These are phyloP conservation scores for Acanthosoma haemorrhoidale DNA, from an alignment of 2,888 invertebrate genomes.

Conservation along the genomic window DNA sequence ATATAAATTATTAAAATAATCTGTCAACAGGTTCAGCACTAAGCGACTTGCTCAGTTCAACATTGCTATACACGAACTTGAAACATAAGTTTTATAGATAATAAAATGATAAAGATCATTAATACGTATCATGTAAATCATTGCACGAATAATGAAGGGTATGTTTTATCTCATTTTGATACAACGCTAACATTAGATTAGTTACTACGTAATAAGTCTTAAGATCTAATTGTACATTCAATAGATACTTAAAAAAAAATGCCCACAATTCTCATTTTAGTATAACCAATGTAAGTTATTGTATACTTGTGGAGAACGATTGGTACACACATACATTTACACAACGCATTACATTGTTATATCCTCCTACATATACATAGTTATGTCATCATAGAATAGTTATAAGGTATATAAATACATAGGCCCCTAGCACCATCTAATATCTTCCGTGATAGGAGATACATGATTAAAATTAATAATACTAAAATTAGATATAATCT, in stretches of 20 bases:
- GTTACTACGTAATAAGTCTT: not conserved
- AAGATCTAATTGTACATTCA: not conserved
- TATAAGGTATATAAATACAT: conserved; percentile 3
- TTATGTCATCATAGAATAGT: not conserved
- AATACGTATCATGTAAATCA: no score
- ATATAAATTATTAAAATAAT: no score
- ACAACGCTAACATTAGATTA: not conserved
- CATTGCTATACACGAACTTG: no score
- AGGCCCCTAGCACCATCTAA: conserved; percentile 23
- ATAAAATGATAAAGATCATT: no score
- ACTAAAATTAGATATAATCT: conserved; percentile 17
- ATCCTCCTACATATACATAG: not conserved
- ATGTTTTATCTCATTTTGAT: not conserved
- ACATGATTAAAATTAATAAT: conserved; percentile 12
- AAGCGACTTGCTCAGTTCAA: no score
- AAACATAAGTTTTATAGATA: no score
- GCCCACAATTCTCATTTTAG: conserved; percentile 4
- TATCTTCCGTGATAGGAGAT: not conserved
- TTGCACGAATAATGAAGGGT: no score
- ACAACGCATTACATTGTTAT: not conserved
- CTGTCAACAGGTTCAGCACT: no score
- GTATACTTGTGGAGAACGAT: not conserved
- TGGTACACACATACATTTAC: not conserved
- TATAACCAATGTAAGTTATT: not conserved
- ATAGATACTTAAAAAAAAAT: not conserved